phyloP scores from a whole-genome alignment of 2,888 invertebrate species.

The Lochmaea crataegi region DNA sequence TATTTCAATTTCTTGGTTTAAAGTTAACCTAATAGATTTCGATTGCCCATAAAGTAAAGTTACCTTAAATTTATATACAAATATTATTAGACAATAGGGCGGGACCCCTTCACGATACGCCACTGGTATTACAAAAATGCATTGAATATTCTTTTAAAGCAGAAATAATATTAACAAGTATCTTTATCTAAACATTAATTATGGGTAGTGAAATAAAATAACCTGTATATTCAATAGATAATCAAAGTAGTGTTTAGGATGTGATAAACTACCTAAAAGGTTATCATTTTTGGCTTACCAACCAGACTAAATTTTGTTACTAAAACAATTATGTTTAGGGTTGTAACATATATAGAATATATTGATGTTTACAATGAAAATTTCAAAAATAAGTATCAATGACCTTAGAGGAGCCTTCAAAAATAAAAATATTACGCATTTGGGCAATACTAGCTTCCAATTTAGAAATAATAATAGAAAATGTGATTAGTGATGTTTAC shows the following conservation, averaged over 20 bases:
- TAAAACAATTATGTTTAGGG: not conserved
- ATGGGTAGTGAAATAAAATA: too few species aligned
- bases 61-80: slow-evolving; percentile 61
- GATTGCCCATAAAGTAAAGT: slow-evolving; percentile 71
- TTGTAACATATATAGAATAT: not conserved
- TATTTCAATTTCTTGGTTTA: slow-evolving; percentile 77
- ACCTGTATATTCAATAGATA: not conserved
- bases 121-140: too few species aligned
- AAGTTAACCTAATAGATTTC: slow-evolving; percentile 72
- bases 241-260: not conserved
- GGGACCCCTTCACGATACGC: too few species aligned
- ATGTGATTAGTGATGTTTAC: too few species aligned
- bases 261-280: slow-evolving; percentile 3
- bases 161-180: not conserved
- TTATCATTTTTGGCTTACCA: not conserved
- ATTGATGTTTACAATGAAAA: not conserved
- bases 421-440: too few species aligned
- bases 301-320: not conserved
- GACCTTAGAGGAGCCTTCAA: not conserved
- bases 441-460: too few species aligned
- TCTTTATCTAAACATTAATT: not conserved
- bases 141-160: too few species aligned
- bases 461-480: too few species aligned
- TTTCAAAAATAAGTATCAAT: not conserved
- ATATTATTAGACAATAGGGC: not conserved